Percentiles rank a stretch among this genome's conserved stretches.
Evolutionary conservation across 2,113 vertebrate genomes (phyloP).

Genomic region (Boulengeromyrus knoepffleri): DNA sequence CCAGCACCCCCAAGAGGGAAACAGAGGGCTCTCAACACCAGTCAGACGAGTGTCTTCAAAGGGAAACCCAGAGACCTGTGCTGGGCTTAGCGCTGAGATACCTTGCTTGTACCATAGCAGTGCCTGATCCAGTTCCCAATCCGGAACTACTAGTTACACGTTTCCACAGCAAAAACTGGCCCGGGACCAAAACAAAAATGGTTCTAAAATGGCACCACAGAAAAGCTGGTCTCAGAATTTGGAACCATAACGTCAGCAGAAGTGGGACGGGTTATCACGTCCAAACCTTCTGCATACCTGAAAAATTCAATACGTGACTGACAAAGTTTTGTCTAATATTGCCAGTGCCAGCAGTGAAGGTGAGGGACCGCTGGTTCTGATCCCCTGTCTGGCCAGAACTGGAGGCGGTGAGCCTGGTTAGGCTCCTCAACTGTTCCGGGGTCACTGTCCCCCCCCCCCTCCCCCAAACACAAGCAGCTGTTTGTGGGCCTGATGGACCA

Average conservation of each 20-base stretch:
- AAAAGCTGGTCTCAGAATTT: too few species aligned
- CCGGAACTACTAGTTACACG: background rate
- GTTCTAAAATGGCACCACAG: too few species aligned
- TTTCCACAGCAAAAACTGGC: too few species aligned
- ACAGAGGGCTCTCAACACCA: background rate
- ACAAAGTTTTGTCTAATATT: too few species aligned
- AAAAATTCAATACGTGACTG: too few species aligned
- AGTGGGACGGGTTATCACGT: too few species aligned
- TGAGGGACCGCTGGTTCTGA: background rate
- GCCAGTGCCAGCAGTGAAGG: too few species aligned
- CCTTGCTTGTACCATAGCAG: background rate
- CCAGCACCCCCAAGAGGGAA: background rate
- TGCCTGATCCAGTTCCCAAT: background rate
- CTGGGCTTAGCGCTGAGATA: background rate
- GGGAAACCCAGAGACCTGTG: background rate
- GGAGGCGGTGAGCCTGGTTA: background rate
- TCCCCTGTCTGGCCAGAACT: background rate
- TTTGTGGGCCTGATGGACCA: background rate
- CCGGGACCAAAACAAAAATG: too few species aligned
- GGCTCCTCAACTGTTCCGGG: background rate
- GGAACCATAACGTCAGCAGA: too few species aligned
- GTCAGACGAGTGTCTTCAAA: background rate
- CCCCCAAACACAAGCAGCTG: background rate
- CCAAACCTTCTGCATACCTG: too few species aligned
- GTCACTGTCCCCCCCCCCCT: background rate